Percentiles rank a stretch among this genome's conserved stretches.
Evolutionary conservation across 2,797 vertebrate genomes (phyloP).

Genomic region (Chromobotia macracanthus): DNA sequence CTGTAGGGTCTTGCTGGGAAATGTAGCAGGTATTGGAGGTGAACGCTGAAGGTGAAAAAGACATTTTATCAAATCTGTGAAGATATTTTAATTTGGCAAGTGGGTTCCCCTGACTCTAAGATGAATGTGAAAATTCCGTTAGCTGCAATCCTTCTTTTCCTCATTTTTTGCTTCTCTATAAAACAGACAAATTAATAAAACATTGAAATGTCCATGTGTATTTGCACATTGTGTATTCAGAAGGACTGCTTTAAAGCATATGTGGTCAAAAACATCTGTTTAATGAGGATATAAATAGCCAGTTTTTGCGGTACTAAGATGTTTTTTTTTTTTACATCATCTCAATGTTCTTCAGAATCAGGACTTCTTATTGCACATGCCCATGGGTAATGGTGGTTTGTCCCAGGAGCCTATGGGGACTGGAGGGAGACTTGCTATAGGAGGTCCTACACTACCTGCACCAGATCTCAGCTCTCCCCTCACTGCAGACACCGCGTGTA

Average conservation of each 20-base stretch:
- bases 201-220: neutral
- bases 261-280: neutral
- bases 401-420: slow-evolving; percentile 80
- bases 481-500: slow-evolving; percentile 84
- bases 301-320: neutral
- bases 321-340: neutral
- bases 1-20: neutral
- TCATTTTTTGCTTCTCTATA: no score
- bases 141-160: no score
- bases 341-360: slow-evolving; percentile 78
- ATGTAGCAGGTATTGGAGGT: neutral
- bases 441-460: slow-evolving; percentile 82
- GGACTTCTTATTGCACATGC: slow-evolving; percentile 94
- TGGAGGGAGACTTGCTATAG: slow-evolving; percentile 81
- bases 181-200: neutral
- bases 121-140: no score
- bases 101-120: neutral
- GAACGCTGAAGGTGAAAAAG: neutral
- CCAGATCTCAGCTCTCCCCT: slow-evolving; percentile 81
- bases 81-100: neutral
- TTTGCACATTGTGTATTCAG: no score
- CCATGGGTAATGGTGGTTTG: slow-evolving; percentile 84
- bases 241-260: no score
- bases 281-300: neutral
- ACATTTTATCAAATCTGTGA: neutral